Percentiles rank a stretch among this genome's conserved stretches.
These are phyloP conservation scores for Cariama cristata DNA, from an alignment of 2,113 vertebrate genomes.

Conservation along the genomic window DNA sequence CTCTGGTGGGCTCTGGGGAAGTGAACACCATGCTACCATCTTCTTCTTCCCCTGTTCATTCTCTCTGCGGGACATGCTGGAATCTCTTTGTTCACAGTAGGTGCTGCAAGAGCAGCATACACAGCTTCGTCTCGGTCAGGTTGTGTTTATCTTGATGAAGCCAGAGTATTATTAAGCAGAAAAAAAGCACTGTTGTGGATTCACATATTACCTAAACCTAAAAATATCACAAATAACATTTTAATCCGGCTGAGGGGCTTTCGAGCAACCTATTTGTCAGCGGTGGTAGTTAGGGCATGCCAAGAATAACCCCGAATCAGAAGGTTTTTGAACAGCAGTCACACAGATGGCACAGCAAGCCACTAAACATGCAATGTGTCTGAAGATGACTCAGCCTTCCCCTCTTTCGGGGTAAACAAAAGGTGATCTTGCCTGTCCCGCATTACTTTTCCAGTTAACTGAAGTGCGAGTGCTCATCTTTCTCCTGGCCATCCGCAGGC, in stretches of 20 bases:
- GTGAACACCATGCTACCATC: rapidly evolving
- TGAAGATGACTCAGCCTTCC: slow-evolving; percentile 1
- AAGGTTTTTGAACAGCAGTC: background rate
- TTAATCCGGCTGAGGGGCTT: background rate
- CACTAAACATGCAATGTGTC: background rate
- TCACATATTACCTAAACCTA: background rate
- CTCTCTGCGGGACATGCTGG: too few relatives aligned
- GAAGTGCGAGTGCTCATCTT: background rate
- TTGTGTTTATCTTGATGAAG: background rate
- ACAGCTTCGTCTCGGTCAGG: background rate
- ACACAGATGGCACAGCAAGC: slow-evolving; percentile 31
- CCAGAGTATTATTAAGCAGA: background rate
- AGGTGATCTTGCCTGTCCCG: slow-evolving; percentile 1
- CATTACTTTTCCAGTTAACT: slow-evolving; percentile 24
- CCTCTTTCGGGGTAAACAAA: slow-evolving; percentile 25
- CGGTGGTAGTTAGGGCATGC: background rate
- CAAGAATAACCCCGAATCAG: background rate
- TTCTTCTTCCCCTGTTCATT: background rate
- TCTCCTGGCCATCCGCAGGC: background rate
- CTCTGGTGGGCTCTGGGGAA: background rate
- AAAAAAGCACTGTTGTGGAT: background rate
- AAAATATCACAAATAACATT: background rate
- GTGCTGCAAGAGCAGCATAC: background rate
- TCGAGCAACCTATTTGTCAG: background rate
- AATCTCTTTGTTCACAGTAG: background rate